A percentile compares a stretch with the other conserved stretches of the same genome.
phyloP scores from a whole-genome alignment of 2,113 vertebrate genomes.

The Cairina moschata region DNA sequence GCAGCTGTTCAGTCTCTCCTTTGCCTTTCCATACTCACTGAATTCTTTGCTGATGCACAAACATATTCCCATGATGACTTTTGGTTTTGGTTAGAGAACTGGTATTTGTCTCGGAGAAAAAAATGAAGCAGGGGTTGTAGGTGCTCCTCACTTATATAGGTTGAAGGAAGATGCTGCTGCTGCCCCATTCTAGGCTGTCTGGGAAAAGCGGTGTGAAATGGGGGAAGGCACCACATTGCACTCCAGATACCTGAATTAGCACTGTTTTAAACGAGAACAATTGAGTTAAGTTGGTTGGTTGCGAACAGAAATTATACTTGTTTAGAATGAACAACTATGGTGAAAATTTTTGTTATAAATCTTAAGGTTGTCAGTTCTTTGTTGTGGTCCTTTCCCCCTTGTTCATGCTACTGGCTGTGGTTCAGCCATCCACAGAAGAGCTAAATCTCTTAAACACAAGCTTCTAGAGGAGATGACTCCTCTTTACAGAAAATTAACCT shows the following conservation, averaged over 20 bases:
- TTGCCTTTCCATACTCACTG: neutral
- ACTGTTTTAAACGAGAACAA: neutral
- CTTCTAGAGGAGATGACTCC: conserved; percentile 29
- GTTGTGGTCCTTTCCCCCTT: neutral
- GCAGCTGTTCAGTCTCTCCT: neutral
- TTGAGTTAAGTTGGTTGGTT: neutral
- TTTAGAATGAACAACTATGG: neutral
- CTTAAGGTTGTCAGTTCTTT: neutral
- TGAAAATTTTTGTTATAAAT: neutral
- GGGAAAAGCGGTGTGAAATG: neutral
- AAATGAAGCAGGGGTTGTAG: neutral
- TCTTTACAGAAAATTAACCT: conserved; percentile 45
- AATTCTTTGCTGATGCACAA: neutral
- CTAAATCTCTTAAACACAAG: conserved; percentile 46
- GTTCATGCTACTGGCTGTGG: neutral
- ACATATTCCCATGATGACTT: neutral
- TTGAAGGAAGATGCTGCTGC: neutral
- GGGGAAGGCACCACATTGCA: neutral
- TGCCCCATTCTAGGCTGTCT: neutral
- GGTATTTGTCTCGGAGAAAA: neutral
- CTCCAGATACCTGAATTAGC: neutral
- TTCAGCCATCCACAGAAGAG: conserved; percentile 16
- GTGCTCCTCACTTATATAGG: neutral
- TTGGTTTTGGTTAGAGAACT: neutral
- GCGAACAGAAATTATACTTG: neutral